A percentile compares a stretch with the other conserved stretches of the same genome.
phyloP scores from a whole-genome alignment of 2,113 vertebrate genomes.

The Craseonycteris thonglongyai region DNA sequence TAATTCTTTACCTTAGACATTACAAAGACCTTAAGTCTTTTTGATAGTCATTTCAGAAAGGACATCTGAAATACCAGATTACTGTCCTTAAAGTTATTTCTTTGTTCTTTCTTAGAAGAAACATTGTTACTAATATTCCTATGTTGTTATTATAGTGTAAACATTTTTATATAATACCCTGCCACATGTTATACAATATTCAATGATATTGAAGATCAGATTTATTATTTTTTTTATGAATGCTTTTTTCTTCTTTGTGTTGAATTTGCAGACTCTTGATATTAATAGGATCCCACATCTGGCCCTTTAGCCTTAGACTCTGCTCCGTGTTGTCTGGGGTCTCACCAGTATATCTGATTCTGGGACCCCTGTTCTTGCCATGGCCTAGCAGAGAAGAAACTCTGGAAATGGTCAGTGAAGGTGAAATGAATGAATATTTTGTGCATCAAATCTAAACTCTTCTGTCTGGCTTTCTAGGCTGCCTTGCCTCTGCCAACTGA shows the following conservation, averaged over 20 bases:
- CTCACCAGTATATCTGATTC: not conserved
- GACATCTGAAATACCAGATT: not conserved
- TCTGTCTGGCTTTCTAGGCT: not conserved
- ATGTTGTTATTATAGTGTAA: not conserved
- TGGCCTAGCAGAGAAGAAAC: not conserved
- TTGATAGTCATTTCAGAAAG: constrained; percentile 26
- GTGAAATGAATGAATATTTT: not conserved
- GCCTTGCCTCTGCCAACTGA: not conserved
- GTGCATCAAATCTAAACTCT: not conserved
- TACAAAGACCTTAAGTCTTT: constrained; percentile 1
- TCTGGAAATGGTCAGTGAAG: not conserved
- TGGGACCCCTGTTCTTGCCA: not conserved
- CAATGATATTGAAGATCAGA: not conserved
- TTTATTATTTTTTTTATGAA: too few relatives aligned
- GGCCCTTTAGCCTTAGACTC: not conserved
- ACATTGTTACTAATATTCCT: not conserved
- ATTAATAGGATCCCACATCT: not conserved
- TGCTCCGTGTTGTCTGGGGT: not conserved
- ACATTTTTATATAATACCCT: not conserved
- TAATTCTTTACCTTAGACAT: constrained; percentile 35
- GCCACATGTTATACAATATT: not conserved
- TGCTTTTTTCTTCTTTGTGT: not conserved
- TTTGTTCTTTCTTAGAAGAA: constrained; percentile 3
- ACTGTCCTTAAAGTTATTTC: not conserved
- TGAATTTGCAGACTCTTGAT: not conserved